Conservation (phyloP, 2,797 vertebrate genomes). For the Fundulus diaphanus region DNA sequence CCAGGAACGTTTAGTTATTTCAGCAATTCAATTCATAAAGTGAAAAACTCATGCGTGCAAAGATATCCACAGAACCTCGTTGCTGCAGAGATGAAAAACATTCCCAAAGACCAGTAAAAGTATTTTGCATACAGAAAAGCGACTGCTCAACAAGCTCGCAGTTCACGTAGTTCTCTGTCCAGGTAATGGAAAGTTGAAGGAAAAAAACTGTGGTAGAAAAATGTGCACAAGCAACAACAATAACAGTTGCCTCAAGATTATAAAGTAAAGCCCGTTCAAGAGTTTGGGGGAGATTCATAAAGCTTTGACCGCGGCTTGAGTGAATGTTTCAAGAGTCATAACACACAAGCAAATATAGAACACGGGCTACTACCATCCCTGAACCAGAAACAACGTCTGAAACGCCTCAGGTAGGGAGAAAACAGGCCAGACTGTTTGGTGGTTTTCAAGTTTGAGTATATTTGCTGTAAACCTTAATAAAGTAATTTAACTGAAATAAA, state of each 20-base stretch:
- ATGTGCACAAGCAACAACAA: not conserved
- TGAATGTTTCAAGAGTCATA: not conserved
- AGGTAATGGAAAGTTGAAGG: not conserved
- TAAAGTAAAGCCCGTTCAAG: not conserved
- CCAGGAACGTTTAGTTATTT: no score
- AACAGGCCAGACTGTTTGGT: not conserved
- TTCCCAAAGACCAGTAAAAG: not conserved
- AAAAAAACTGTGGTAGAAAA: not conserved
- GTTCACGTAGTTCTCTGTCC: not conserved
- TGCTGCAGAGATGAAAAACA: not conserved
- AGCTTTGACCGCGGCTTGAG: not conserved
- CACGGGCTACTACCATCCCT: not conserved
- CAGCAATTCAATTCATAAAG: no score
- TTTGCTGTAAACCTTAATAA: no score
- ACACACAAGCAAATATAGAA: not conserved
- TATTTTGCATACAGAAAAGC: not conserved
- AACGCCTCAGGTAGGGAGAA: not conserved
- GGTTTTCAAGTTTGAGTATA: not conserved
- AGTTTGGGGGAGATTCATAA: not conserved
- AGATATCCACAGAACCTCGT: not conserved
- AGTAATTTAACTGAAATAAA: no score
- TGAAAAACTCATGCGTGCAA: no score
- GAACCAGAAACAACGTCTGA: not conserved
- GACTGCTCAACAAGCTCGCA: not conserved
- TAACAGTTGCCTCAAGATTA: not conserved